Base-by-base conservation (phyloP, 2,113 vertebrate genomes). In the Gobiocypris rarus region DNA sequence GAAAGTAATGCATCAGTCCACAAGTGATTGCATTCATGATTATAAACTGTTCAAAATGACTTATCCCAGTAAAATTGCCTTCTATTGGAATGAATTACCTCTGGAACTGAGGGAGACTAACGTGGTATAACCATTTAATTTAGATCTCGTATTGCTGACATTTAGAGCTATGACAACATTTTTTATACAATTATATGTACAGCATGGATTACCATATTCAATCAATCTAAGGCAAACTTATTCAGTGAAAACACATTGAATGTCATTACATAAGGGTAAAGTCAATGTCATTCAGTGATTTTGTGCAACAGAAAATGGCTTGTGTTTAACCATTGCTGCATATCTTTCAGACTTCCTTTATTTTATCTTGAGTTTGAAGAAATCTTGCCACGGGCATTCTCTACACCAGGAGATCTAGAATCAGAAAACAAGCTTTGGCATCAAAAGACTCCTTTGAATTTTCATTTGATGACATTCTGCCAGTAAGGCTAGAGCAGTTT, bases 351-450 rank as follows among this genome's bases (percentile, higher is more conserved):
- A 50, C 24, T 76, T 77, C 31, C 31, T 56, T 77, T n/a, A 58
- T 77, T 77, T 58, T 48, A 15, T 73, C n/a, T 7, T 48, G 22
- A 9, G 41, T 4, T 26, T 48, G 43, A 74, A 74, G 43, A 48
- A 74, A 74, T 74, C n/a, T 74, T 28, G 43, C 70, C 70, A 58
- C 56, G 31, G 17, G 52, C 75, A 56, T 77, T 77, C 19, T 56
- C 52, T 76, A 58, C 75, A 58, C 75, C 75, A 77, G 52, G 75
- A 77, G 52, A 77, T 77, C 22, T 34, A 14, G 75, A 77, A 77
- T 58, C 31, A 58, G 28, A 58, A 77, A 77, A 77, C 19, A 34
- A 56, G 26, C 26, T 38, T 1, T 38, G 10, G 17, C 75, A 76
- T 76, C 75, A 58, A 77, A 77, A 56, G 75, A 28, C 19, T n/a